phyloP scores from a whole-genome alignment of 2,797 vertebrate species.

The Anguilla obscura region DNA sequence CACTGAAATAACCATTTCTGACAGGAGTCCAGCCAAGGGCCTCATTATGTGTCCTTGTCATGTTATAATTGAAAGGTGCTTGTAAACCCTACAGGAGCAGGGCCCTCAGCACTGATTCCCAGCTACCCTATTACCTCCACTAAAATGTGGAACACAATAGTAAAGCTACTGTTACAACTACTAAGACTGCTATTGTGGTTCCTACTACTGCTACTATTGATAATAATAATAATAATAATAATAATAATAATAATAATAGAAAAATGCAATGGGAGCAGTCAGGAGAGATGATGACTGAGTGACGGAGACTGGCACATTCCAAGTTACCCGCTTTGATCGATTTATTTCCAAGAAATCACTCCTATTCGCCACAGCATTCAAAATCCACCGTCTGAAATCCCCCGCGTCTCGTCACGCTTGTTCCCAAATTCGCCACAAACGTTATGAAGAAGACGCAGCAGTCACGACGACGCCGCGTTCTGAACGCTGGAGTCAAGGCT shows the following conservation, averaged over 20 bases:
- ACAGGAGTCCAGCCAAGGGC: not conserved
- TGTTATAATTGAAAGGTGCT: constrained; percentile 18
- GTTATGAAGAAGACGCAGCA: not conserved
- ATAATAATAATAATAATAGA: too few species aligned
- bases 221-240: too few species aligned
- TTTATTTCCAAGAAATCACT: not conserved
- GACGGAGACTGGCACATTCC: not conserved
- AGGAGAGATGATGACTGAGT: not conserved
- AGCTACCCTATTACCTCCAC: not conserved
- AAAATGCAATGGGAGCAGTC: not conserved
- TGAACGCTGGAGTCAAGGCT: not conserved
- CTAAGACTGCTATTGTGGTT: not conserved
- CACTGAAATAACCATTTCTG: not conserved
- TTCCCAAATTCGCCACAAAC: not conserved
- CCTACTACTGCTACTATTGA: not conserved
- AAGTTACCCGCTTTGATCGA: not conserved
- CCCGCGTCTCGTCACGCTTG: not conserved
- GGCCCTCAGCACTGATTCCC: not conserved
- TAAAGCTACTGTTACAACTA: not conserved
- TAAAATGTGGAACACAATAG: not conserved
- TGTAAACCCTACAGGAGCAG: not conserved
- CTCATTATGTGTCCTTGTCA: not conserved
- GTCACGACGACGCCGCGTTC: not conserved
- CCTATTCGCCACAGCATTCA: not conserved
- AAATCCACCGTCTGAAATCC: not conserved